Evolutionary conservation across 1,140 invertebrate genomes (phyloP).

Genomic region (Danaus plexippus): DNA sequence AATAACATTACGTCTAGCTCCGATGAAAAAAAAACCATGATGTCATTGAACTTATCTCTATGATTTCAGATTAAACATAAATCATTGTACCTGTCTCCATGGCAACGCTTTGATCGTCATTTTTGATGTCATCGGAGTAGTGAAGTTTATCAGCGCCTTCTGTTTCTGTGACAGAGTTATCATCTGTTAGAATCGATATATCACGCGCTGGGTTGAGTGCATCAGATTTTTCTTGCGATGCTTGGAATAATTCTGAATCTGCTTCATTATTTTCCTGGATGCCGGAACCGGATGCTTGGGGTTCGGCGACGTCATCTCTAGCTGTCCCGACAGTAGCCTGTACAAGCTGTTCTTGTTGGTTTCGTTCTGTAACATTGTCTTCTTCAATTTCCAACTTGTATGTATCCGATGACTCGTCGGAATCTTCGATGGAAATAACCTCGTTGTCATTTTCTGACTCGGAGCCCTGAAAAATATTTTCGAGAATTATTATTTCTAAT

Average conservation of each 20-base stretch:
- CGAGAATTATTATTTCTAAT: too few relatives aligned
- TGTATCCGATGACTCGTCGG: slow-evolving; percentile 29
- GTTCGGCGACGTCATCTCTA: not conserved
- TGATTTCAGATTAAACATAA: not conserved
- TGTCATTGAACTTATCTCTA: not conserved
- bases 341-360: slow-evolving; percentile 15
- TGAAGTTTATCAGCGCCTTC: slow-evolving; percentile 42
- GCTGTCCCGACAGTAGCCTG: slow-evolving; percentile 5
- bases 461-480: slow-evolving; percentile 19
- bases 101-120: slow-evolving; percentile 12
- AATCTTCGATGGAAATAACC: slow-evolving; percentile 47
- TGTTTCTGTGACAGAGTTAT: slow-evolving; percentile 38
- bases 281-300: too few relatives aligned
- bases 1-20: too few relatives aligned
- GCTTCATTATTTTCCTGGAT: slow-evolving; percentile 14
- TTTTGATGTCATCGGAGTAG: slow-evolving; percentile 44
- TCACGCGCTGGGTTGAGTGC: slow-evolving; percentile 37
- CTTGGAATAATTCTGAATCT: slow-evolving; percentile 6
- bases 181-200: slow-evolving; percentile 48
- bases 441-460: slow-evolving; percentile 30
- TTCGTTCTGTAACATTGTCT: slow-evolving; percentile 8
- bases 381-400: slow-evolving; percentile 29
- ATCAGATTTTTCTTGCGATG: slow-evolving; percentile 24
- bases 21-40: not conserved
- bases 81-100: slow-evolving; percentile 23